phyloP scores from a whole-genome alignment of 1,140 invertebrate genomes.

The Polypedilum pembai region DNA sequence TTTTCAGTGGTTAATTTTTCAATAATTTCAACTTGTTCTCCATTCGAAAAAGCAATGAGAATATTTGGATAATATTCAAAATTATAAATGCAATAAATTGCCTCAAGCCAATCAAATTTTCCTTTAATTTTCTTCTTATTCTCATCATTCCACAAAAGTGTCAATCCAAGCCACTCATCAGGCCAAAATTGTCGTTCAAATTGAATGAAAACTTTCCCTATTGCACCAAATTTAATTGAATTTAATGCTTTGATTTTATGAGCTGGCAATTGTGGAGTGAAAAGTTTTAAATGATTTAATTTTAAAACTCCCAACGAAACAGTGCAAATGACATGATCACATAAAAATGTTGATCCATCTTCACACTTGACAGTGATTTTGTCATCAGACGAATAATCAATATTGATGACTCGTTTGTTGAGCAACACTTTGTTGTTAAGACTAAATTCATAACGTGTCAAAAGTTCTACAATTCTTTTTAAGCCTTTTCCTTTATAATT shows the following conservation, averaged over 20 bases:
- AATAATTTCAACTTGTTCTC: slow-evolving; percentile 49
- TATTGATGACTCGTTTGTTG: slow-evolving; percentile 46
- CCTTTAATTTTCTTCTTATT: slow-evolving; percentile 41
- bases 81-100: slow-evolving; percentile 58
- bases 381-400: slow-evolving; percentile 41
- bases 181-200: slow-evolving; percentile 58
- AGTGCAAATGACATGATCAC: slow-evolving; percentile 61
- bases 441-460: background rate
- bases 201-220: slow-evolving; percentile 69
- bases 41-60: slow-evolving; percentile 56
- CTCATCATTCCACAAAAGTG: slow-evolving; percentile 48
- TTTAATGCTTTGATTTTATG: slow-evolving; percentile 55
- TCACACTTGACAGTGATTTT: slow-evolving; percentile 46
- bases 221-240: slow-evolving; percentile 57
- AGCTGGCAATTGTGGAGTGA: slow-evolving; percentile 52
- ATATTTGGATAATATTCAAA: slow-evolving; percentile 59
- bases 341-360: slow-evolving; percentile 50
- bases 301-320: slow-evolving; percentile 62
- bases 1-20: slow-evolving; percentile 47
- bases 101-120: slow-evolving; percentile 50
- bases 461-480: background rate
- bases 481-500: background rate
- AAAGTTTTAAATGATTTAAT: slow-evolving; percentile 49
- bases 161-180: slow-evolving; percentile 43
- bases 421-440: slow-evolving; percentile 38